phyloP scores from a whole-genome alignment of 1,140 invertebrate species.

The Drosophila bifasciata region DNA sequence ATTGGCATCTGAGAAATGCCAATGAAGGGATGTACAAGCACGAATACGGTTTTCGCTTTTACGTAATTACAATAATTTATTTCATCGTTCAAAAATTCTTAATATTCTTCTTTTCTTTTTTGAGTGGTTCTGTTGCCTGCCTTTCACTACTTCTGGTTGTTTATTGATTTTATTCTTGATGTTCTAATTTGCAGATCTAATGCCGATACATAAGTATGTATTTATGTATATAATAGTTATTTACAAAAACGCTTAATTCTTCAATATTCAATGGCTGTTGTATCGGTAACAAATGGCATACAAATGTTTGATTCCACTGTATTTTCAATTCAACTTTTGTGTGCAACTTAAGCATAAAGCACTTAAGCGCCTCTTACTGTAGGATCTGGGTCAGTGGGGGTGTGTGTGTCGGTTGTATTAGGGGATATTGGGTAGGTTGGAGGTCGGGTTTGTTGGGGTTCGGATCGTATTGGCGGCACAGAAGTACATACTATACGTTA shows the following conservation, averaged over 20 bases:
- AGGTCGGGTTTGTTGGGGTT: too few species aligned
- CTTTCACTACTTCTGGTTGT: conserved; percentile 68
- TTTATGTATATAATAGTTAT: conserved; percentile 36
- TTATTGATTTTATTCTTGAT: conserved; percentile 16
- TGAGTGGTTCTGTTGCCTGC: conserved; percentile 31
- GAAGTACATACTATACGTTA: conserved; percentile 9
- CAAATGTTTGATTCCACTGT: conserved; percentile 16
- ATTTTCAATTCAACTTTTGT: conserved; percentile 37
- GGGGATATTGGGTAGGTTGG: conserved; percentile 16
- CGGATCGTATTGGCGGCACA: conserved; percentile 10
- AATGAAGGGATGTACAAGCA: conserved; percentile 39
- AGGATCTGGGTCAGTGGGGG: conserved; percentile 51
- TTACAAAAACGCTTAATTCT: conserved; percentile 62
- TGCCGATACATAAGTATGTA: conserved; percentile 17
- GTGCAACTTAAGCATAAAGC: conserved; percentile 38
- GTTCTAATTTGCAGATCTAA: neutral
- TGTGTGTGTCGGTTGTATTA: conserved; percentile 16
- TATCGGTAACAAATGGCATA: conserved; percentile 58
- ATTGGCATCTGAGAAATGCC: conserved; percentile 61
- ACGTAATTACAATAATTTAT: conserved; percentile 78
- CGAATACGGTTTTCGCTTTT: conserved; percentile 28
- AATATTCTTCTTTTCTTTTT: conserved; percentile 20
- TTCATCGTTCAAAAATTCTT: conserved; percentile 58
- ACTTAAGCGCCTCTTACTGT: conserved; percentile 21
- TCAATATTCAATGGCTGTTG: conserved; percentile 46